Base-by-base conservation (phyloP, 2,113 vertebrate genomes). In the Cinclus cinclus region DNA sequence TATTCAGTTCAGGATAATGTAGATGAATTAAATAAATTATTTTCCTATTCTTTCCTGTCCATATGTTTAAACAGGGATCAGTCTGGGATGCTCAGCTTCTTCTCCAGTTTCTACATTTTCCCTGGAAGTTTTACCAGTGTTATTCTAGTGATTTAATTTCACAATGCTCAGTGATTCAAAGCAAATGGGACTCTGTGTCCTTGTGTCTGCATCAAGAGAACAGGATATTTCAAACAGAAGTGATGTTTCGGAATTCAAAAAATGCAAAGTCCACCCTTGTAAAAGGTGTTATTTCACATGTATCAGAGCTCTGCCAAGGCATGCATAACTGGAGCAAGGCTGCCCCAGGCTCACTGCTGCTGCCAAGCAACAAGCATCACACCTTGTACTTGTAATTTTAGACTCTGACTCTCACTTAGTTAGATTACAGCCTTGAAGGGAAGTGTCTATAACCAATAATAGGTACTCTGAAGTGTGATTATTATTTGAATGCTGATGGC, bases 291-390 rank as follows among this genome's bases (percentile, higher is more conserved):
- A 46, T 46, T 80, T 82, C 76, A 63, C 42, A 41, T 19, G 55
- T 2, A 3, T 9, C 23, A 73, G 69, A 87, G 64, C 63, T 91
- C 39, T 94, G 85, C 64, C 62, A 65, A 76, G 76, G 75, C 68
- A 93, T 83, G 80, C 84, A 67, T 25, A 74, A 82, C 42, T 25
- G 55, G 13, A 93, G 65, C 39, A 67, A 65, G 37, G 49, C 44
- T 87, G 74, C 39, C 70, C n/a, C 53, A 92, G 50, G 91, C 47
- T 84, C 82, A 35, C 33, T 75, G 30, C 39, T 70, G 97, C 95
- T 96, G 74, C 91, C 83, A 89, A 55, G 92, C 88, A 95, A 93
- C 94, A 87, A 95, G 80, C 86, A 83, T 37, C 41, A 83, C 58
- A 64, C 68, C 59, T 84, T 70, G 30, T 13, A 77, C 82, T 80